These are phyloP conservation scores for Cheilosia scutellata DNA, from an alignment of 2,888 invertebrate genomes.

Conservation along the genomic window DNA sequence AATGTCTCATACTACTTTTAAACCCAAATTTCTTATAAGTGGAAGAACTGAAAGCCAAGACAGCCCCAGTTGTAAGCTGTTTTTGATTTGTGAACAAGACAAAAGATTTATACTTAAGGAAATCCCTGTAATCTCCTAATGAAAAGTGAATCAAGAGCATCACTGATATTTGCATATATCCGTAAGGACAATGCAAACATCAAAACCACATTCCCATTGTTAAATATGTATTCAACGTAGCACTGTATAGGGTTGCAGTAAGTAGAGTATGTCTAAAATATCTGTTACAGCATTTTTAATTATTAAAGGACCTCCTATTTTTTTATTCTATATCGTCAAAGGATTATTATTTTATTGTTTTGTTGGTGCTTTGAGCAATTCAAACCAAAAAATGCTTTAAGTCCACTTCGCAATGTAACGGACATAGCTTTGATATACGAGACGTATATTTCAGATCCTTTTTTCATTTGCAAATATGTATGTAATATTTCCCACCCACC, in stretches of 20 bases:
- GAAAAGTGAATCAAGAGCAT: conserved; percentile 41
- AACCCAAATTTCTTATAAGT: background rate
- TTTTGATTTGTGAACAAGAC: conserved; percentile 68
- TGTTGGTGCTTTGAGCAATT: conserved; percentile 22
- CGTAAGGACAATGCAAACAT: conserved; percentile 60
- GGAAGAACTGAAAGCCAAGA: conserved; percentile 17
- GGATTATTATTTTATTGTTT: conserved; percentile 5
- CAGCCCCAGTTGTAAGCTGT: conserved; percentile 49
- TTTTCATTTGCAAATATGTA: conserved; percentile 2
- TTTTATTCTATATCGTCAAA: conserved; percentile 2
- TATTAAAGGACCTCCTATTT: conserved; percentile 5
- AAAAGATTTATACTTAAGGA: conserved; percentile 61
- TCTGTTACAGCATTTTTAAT: conserved; percentile 41
- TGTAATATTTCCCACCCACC: background rate
- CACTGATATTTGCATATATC: conserved; percentile 42
- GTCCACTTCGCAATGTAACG: background rate
- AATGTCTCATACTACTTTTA: background rate
- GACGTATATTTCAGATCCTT: background rate
- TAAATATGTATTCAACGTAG: conserved; percentile 7
- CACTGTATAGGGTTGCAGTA: background rate
- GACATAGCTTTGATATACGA: conserved; percentile 21
- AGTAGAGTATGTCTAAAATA: conserved; percentile 30
- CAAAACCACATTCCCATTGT: conserved; percentile 27
- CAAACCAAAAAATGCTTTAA: conserved; percentile 26
- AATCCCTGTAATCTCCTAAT: conserved; percentile 29